phyloP scores from a whole-genome alignment of 2,888 invertebrate species.

The Corbicula japonica region DNA sequence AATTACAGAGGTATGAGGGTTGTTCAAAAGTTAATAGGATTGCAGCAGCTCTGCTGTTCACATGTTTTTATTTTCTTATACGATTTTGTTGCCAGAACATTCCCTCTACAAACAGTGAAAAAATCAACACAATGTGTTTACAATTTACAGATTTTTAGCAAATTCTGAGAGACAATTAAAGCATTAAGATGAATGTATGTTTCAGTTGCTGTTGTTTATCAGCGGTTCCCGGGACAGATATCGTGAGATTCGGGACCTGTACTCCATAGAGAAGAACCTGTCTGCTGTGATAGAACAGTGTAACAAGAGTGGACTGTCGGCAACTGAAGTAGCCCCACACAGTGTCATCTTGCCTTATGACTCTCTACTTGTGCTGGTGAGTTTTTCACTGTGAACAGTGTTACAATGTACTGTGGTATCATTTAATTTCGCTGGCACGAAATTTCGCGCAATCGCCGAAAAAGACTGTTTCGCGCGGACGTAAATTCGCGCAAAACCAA shows the following conservation, averaged over 20 bases:
- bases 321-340: conserved; percentile 70
- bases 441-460: not conserved
- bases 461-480: not conserved
- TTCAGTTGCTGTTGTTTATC: conserved; percentile 92
- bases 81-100: too few relatives aligned
- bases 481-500: not conserved
- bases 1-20: too few relatives aligned
- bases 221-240: conserved; percentile 99
- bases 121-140: too few relatives aligned
- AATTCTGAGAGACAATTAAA: not conserved
- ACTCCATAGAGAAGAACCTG: conserved; percentile 96
- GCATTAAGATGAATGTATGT: too few relatives aligned
- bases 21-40: too few relatives aligned
- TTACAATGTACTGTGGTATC: too few relatives aligned
- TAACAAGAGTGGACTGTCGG: conserved; percentile 77
- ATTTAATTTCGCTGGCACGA: too few relatives aligned
- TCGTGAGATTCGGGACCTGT: conserved; percentile 96
- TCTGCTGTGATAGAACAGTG: conserved; percentile 83
- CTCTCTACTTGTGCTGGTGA: conserved; percentile 93
- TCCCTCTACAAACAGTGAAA: too few relatives aligned
- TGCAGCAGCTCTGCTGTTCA: too few relatives aligned
- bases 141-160: not conserved
- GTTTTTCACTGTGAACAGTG: too few relatives aligned
- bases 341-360: conserved; percentile 92
- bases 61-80: too few relatives aligned